Base-by-base conservation (phyloP, 2,888 invertebrate genomes). In the Blomia tropicalis region DNA sequence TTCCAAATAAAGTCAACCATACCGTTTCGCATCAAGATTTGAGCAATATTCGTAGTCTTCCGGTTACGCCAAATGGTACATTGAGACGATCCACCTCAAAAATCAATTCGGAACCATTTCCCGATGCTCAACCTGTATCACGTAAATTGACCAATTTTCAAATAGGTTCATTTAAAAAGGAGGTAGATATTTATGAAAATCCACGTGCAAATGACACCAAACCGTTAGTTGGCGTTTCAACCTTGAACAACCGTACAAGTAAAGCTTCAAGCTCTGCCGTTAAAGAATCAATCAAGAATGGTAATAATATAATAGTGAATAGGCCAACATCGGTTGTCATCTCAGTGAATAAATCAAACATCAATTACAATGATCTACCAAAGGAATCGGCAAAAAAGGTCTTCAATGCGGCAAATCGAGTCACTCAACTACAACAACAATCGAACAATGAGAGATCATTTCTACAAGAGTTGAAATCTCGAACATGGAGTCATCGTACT, bases 91-190 rank as follows among this genome's bases (percentile, higher is more conserved):
- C 23, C 51, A 11, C 51, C 7, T 11, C 7, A 7, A 47, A 47
- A n/a, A n/a, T 47, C 14, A n/a, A 7, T 27, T 11, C 27, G 22
- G 51, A 7, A 7, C 51, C 27, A 7, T 7, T 11, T 7, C 7
- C 22, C 5, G 51, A 47, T 11, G 7, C 51, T 7, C 51, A 7
- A 11, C 51, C 7, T 11, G 51, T 47, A 14, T 11, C 23, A 11
- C 51, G 51, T 17, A 43, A 53, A 41, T 30, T 64, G 14, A 41
- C 61, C 11, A 64, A 64, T 36, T 64, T 64, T 30, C 30, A 41
- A n/a, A 64, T 64, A 23, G 64, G 64, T 44, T 60, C 64, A 11
- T 64, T 41, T 30, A 61, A 64, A 31, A 44, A 56, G 43, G 54
- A 60, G 14, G 43, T 58, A 14, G 58, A 64, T 25, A 64, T 64